phyloP scores from a whole-genome alignment of 2,888 invertebrate genomes.

The Cataglyphis albicans region DNA sequence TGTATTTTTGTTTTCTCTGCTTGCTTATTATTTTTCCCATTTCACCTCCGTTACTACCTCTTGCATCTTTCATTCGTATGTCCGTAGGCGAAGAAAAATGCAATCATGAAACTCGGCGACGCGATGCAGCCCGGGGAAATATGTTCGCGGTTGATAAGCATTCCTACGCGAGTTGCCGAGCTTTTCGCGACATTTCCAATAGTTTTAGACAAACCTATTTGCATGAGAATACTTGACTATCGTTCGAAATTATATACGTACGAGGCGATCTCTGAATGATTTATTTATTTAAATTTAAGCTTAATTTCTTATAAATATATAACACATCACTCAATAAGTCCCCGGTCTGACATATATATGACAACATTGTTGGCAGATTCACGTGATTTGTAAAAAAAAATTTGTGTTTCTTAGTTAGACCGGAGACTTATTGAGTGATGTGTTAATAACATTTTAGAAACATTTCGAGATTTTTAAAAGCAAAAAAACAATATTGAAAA shows the following conservation, averaged over 20 bases:
- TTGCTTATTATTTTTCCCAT: conserved; percentile 21
- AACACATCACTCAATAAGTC: no score
- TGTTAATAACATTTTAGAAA: not conserved
- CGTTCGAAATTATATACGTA: not conserved
- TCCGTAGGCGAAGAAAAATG: conserved; percentile 42
- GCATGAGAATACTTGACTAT: not conserved
- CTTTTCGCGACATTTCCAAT: conserved; percentile 44
- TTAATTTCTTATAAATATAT: conserved; percentile 1
- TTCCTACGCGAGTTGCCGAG: not conserved
- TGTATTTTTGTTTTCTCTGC: not conserved
- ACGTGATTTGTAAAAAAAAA: no score
- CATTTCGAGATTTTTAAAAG: not conserved
- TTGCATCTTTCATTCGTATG: conserved; percentile 27
- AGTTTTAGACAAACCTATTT: conserved; percentile 33
- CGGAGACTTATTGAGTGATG: no score
- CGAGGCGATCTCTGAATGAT: not conserved
- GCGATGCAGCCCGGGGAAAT: conserved; percentile 23
- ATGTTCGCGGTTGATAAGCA: conserved; percentile 46
- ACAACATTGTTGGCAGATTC: no score
- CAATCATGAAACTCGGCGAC: conserved; percentile 61
- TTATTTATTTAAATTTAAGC: not conserved
- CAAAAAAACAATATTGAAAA: not conserved
- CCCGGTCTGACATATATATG: no score
- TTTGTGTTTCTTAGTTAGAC: no score
- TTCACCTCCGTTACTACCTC: conserved; percentile 26